These are phyloP conservation scores for Drosophila meridionalis DNA, from an alignment of 2,888 invertebrate species.

Conservation along the genomic window DNA sequence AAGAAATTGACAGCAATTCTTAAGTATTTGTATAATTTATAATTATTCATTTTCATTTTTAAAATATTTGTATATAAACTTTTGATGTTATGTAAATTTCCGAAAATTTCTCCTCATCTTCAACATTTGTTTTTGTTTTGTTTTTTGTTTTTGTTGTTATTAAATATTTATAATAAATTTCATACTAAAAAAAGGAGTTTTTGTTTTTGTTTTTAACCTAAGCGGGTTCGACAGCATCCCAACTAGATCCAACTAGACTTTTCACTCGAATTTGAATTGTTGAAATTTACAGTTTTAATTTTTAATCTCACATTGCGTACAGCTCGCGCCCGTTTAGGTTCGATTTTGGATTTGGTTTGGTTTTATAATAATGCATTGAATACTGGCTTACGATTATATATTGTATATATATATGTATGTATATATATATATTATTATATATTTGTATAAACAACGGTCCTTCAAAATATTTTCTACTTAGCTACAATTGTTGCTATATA, in stretches of 20 bases:
- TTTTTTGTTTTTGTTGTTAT: not conserved
- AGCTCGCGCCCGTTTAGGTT: conserved; percentile 12
- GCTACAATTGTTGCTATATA: conserved; percentile 16
- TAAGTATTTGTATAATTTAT: conserved; percentile 43
- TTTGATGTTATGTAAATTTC: conserved; percentile 55
- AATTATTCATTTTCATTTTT: conserved; percentile 23
- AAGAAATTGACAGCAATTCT: conserved; percentile 67
- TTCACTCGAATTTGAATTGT: conserved; percentile 1
- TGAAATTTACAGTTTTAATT: conserved; percentile 2
- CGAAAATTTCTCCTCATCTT: conserved; percentile 40
- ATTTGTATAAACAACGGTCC: conserved; percentile 24
- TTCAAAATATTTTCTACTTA: conserved; percentile 14
- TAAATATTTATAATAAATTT: conserved; percentile 33
- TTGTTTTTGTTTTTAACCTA: conserved; percentile 1
- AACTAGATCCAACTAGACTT: conserved; percentile 2
- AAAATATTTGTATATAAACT: conserved; percentile 49
- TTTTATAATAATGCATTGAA: conserved; percentile 25
- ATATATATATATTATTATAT: conserved; percentile 1
- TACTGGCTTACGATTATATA: conserved; percentile 51
- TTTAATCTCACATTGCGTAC: conserved; percentile 2
- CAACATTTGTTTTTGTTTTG: not conserved
- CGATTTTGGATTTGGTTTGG: not conserved
- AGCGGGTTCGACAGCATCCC: not conserved
- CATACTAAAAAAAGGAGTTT: conserved; percentile 5
- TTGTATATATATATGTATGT: not conserved